Evolutionary conservation across 2,797 vertebrate species (phyloP), one percentile per base, ranked within the genome.

Genomic region (Gallinago solitaria): DNA sequence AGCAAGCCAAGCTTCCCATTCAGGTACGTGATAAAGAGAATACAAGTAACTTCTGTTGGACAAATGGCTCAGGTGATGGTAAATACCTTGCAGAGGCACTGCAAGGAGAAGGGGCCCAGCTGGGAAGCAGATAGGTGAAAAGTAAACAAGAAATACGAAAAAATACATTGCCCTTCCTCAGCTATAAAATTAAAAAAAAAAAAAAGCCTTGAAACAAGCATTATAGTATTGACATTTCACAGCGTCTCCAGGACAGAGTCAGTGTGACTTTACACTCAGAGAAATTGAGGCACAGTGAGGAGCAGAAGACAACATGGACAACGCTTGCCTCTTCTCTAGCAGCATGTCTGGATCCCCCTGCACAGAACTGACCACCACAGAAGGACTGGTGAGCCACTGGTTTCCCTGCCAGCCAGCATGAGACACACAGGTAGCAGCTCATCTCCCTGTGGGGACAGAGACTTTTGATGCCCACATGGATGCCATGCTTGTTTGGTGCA

Each of bases 291-390:
- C 14, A n/a, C 16, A 11, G 32, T 4, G n/a, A 67, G 47, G 19
- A 61, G 41, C 18, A 89, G 69, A 75, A 32, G 23, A 48, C 33
- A 39, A 21, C 37, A 35, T 7, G 4, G 1, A 68, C 24, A 56
- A 37, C 0, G 0, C 15, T 56, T 82, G 8, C 21, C 12, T 82
- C 43, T 71, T 16, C 51, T 69, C 50, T 45, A 37, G 43, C 43
- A 67, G 39, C 10, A 23, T 28, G 83, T n/a, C 68, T 67, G 60
- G 16, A 86, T 25, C 6, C 24, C 24, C 24, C 27, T 0, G 2
- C 12, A 18, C 0, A 1, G 21, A 37, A 10, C 13, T 19, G 37
- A 32, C n/a, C 2, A 1, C 9, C n/a, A 48, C 1, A 2, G 59
- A 35, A 70, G 61, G 18, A 24, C 13, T 5, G 7, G 3, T 53